Base-by-base conservation (phyloP, 2,113 vertebrate genomes). In the Myxocyprinus asiaticus region DNA sequence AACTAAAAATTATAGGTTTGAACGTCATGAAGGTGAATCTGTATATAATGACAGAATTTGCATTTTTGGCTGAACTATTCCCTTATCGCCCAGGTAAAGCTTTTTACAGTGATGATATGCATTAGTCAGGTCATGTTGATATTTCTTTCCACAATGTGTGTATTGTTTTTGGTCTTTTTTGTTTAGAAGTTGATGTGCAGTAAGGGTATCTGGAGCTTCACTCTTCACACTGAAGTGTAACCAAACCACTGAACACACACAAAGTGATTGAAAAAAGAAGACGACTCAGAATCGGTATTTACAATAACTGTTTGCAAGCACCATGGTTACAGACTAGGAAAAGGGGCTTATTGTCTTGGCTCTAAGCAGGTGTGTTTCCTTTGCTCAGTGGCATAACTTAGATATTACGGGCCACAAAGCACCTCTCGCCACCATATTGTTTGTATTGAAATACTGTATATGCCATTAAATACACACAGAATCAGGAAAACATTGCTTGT, bases 301-400 rank as follows among this genome's bases (percentile, higher is more conserved):
- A 65, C 70, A 61, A 74, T 63, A 74, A 63, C 61, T 79, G 47
- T 33, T 33, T 33, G 1, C 15, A 11, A 44, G 76, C 22, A 2
- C 56, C 47, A 70, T 70, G 67, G 78, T 56, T 65, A 79, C 68
- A 66, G 50, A 48, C 15, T 14, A 79, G 42, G 43, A 66, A 53
- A 63, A 65, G 5, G 53, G 44, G 6, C 22, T 55, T n/a, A 65
- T 80, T 80, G 55, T 72, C 5, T 58, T 66, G 42, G 43, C 70
- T 9, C 58, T 14, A 56, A 22, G 45, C 78, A 80, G 78, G 78
- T 74, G 68, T 79, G 61, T 74, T 73, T 80, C 11, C 58, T 74
- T 17, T 22, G 4, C 44, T 15, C 55, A 15, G 55, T 11, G 14
- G 12, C 5, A 56, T 33, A 33, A 33, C 22, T 33, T 33, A 33